These are phyloP conservation scores for Drosophila prosaltans DNA, from an alignment of 1,140 invertebrate genomes.

Conservation along the genomic window DNA sequence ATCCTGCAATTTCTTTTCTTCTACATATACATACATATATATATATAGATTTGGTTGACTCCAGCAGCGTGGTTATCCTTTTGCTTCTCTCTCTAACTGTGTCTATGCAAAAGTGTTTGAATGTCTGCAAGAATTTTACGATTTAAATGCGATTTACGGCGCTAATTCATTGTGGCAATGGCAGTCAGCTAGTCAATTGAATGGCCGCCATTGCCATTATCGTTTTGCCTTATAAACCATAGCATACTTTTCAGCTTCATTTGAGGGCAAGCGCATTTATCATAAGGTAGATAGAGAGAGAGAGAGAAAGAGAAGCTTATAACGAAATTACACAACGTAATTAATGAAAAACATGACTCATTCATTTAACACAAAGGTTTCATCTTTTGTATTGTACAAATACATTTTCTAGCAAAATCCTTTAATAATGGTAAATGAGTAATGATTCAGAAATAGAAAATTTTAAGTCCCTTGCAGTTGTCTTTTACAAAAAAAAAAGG, in stretches of 20 bases:
- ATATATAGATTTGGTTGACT: background rate
- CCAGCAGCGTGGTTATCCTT: background rate
- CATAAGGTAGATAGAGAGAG: constrained; percentile 16
- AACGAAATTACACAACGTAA: background rate
- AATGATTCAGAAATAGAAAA: constrained; percentile 38
- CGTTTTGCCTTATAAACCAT: constrained; percentile 55
- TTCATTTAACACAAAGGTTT: background rate
- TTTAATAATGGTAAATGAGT: constrained; percentile 2
- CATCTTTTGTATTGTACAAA: background rate
- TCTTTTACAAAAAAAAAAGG: constrained; percentile 24
- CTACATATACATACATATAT: background rate
- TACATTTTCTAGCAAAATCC: background rate
- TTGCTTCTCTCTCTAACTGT: background rate
- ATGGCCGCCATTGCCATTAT: constrained; percentile 31
- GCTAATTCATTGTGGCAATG: constrained; percentile 77
- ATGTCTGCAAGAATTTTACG: constrained; percentile 75
- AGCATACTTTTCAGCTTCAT: constrained; percentile 74
- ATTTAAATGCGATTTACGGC: constrained; percentile 82
- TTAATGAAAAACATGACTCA: constrained; percentile 10
- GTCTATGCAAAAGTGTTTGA: constrained; percentile 71
- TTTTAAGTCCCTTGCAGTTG: constrained; percentile 49
- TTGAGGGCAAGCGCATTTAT: constrained; percentile 72
- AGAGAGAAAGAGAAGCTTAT: no score
- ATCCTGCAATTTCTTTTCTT: background rate
- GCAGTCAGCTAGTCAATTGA: constrained; percentile 54